phyloP scores from a whole-genome alignment of 1,140 invertebrate species.

The Saxidomus purpurata region DNA sequence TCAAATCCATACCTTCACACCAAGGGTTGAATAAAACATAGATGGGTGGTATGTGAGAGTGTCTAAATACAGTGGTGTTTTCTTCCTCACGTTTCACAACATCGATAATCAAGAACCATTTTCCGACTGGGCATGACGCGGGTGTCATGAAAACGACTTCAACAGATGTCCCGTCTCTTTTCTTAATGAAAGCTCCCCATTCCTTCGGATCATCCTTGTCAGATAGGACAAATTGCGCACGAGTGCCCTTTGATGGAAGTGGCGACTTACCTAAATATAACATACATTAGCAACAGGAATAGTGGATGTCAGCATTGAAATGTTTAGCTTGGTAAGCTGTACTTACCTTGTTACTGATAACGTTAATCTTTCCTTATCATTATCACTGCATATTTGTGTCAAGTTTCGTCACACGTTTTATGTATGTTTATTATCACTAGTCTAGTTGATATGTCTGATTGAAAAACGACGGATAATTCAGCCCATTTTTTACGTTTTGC shows the following conservation, averaged over 20 bases:
- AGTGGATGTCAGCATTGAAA: too few relatives aligned
- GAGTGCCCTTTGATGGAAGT: slow-evolving; percentile 9
- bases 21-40: slow-evolving; percentile 96
- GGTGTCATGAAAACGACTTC: slow-evolving; percentile 81
- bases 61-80: slow-evolving; percentile 88
- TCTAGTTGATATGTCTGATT: too few relatives aligned
- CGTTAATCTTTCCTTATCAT: too few relatives aligned
- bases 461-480: too few relatives aligned
- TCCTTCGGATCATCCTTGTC: slow-evolving; percentile 31
- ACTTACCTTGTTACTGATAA: too few relatives aligned
- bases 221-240: slow-evolving; percentile 37
- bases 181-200: slow-evolving; percentile 39
- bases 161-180: neutral
- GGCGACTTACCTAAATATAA: slow-evolving; percentile 63
- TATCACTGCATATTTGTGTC: too few relatives aligned
- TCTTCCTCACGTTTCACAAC: slow-evolving; percentile 90
- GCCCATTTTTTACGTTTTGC: too few relatives aligned
- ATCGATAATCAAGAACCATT: slow-evolving; percentile 95
- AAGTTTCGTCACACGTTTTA: too few relatives aligned
- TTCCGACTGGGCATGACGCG: slow-evolving; percentile 92
- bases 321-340: too few relatives aligned
- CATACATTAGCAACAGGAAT: too few relatives aligned
- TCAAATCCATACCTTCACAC: slow-evolving; percentile 91
- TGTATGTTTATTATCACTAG: too few relatives aligned
- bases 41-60: slow-evolving; percentile 89